Percentiles rank a stretch among this genome's conserved stretches.
Evolutionary conservation across 2,888 invertebrate genomes (phyloP).

Genomic region (Agrilus mali): DNA sequence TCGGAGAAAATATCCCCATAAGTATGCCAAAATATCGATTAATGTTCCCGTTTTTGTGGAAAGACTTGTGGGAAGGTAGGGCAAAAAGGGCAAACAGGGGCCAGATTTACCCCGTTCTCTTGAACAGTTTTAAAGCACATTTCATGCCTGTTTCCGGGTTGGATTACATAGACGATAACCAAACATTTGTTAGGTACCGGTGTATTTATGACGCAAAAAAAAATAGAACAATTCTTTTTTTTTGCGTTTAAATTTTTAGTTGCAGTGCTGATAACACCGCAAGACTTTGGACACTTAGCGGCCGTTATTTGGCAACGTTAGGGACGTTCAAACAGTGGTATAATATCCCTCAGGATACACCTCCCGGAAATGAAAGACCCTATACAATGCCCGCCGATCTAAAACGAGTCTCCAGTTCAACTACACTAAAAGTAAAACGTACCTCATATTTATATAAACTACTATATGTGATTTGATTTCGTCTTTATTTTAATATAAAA

Average conservation of each 20-base stretch:
- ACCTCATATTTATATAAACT: not conserved
- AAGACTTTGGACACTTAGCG: conserved; percentile 62
- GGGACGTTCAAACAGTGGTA: conserved; percentile 58
- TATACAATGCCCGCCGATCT: conserved; percentile 61
- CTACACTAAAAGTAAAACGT: conserved; percentile 54
- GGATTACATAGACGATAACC: conserved; percentile 50
- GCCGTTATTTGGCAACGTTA: conserved; percentile 55
- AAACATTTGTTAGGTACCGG: conserved; percentile 53
- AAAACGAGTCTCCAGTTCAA: conserved; percentile 57
- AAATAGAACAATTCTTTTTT: not conserved
- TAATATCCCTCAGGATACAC: conserved; percentile 31
- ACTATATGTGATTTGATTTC: not conserved
- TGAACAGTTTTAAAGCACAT: conserved; percentile 62
- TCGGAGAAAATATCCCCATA: conserved; percentile 40
- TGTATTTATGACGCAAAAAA: not conserved
- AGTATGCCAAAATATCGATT: conserved; percentile 50
- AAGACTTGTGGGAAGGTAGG: conserved; percentile 50
- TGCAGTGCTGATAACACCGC: conserved; percentile 44
- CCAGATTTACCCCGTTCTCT: conserved; percentile 51
- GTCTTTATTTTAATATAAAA: too few relatives aligned
- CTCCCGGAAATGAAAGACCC: conserved; percentile 34
- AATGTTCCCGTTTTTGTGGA: conserved; percentile 62
- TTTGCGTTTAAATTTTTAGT: conserved; percentile 14
- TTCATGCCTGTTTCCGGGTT: conserved; percentile 52
- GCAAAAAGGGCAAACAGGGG: conserved; percentile 50